phyloP scores from a whole-genome alignment of 2,888 invertebrate species.

The Agrilus cyanescens region DNA sequence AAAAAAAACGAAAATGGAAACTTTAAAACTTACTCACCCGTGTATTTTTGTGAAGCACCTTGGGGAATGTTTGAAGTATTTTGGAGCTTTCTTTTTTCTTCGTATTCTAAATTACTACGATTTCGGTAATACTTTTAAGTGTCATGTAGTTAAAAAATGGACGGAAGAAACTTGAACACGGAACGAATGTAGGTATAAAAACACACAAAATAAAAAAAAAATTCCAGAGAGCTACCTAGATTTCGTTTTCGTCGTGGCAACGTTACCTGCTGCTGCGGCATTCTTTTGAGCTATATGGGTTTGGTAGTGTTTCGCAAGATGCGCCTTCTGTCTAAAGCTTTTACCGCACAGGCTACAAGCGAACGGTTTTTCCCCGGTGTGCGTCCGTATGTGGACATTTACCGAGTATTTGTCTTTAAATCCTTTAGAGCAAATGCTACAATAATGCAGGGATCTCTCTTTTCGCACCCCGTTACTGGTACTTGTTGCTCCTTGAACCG shows the following conservation, averaged over 20 bases:
- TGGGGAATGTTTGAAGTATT: no score
- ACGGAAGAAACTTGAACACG: slow-evolving; percentile 4
- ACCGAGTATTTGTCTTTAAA: slow-evolving; percentile 96
- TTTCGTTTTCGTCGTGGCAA: slow-evolving; percentile 32
- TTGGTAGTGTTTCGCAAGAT: slow-evolving; percentile 85
- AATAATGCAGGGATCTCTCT: slow-evolving; percentile 79
- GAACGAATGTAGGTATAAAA: slow-evolving; percentile 6
- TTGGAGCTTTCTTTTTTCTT: no score
- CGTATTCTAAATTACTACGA: no score
- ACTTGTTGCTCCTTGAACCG: slow-evolving; percentile 39
- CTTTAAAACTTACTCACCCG: no score
- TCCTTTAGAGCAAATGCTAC: slow-evolving; percentile 87
- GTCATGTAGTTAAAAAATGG: no score
- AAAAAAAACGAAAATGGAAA: no score
- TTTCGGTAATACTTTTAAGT: no score
- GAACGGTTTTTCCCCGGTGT: slow-evolving; percentile 97
- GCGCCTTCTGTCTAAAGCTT: slow-evolving; percentile 85
- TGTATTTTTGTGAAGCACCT: no score
- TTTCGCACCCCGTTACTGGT: slow-evolving; percentile 66
- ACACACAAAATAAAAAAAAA: slow-evolving; percentile 5
- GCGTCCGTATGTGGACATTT: slow-evolving; percentile 94
- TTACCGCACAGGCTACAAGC: slow-evolving; percentile 88
- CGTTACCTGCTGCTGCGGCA: slow-evolving; percentile 50
- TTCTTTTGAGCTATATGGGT: slow-evolving; percentile 82
- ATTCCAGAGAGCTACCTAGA: slow-evolving; percentile 30